phyloP scores from a whole-genome alignment of 1,140 invertebrate genomes.

The Bradynema listronoti region DNA sequence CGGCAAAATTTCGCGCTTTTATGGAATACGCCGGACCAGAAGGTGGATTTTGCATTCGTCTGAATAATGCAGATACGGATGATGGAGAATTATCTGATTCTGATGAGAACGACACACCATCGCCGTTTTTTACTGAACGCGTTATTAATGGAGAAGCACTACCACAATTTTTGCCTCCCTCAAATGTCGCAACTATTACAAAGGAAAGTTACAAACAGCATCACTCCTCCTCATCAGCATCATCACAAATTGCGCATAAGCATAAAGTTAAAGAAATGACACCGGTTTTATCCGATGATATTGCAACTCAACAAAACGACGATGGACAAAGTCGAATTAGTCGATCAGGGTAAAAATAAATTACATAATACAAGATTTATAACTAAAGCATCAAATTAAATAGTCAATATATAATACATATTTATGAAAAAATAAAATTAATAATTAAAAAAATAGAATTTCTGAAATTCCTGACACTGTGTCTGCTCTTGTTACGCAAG shows the following conservation, averaged over 20 bases:
- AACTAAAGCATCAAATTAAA: neutral
- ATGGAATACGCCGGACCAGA: conserved; percentile 46
- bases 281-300: no score
- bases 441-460: conserved; percentile 15
- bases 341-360: conserved; percentile 19
- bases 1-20: conserved; percentile 45
- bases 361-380: neutral
- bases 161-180: no score
- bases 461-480: conserved; percentile 38
- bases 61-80: conserved; percentile 42
- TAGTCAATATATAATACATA: neutral
- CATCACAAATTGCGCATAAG: no score
- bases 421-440: neutral
- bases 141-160: no score
- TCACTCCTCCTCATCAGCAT: no score
- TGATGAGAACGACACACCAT: conserved; percentile 43
- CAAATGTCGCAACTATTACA: no score
- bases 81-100: conserved; percentile 44
- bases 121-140: no score
- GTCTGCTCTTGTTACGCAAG: conserved; percentile 33
- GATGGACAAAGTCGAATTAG: conserved; percentile 39
- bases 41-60: conserved; percentile 34
- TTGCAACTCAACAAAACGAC: no score
- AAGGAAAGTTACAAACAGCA: no score
- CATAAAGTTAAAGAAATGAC: no score